These are phyloP conservation scores for Caenorhabditis sp. DNA, from an alignment of 2,888 invertebrate genomes.

Conservation along the genomic window DNA sequence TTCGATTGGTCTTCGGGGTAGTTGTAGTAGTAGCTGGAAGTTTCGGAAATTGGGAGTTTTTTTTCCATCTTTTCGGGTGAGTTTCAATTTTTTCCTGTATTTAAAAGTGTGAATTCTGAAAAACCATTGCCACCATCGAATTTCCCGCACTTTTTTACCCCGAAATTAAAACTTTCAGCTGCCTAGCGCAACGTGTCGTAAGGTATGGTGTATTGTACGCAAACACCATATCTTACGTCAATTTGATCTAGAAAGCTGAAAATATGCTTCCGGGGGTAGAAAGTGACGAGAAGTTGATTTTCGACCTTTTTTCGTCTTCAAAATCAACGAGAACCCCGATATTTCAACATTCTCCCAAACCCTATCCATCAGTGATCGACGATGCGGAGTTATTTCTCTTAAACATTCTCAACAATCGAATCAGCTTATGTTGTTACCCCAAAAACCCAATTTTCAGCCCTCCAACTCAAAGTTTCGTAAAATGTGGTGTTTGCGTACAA, in stretches of 20 bases:
- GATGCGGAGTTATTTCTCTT: no score
- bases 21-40: slow-evolving; percentile 30
- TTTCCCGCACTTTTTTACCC: neutral
- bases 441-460: neutral
- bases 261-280: neutral
- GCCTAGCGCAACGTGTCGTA: slow-evolving; percentile 2
- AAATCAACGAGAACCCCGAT: neutral
- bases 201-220: neutral
- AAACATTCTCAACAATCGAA: no score
- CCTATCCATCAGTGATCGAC: slow-evolving; percentile 20
- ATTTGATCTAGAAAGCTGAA: neutral
- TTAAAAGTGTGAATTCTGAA: neutral
- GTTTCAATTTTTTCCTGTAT: neutral
- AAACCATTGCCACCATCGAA: neutral
- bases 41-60: no score
- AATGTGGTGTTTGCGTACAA: no score
- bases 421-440: no score
- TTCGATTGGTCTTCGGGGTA: slow-evolving; percentile 26
- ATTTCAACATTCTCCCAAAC: slow-evolving; percentile 9
- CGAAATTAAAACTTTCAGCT: neutral
- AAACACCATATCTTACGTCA: slow-evolving; percentile 6
- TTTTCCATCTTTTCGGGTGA: neutral
- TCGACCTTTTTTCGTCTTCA: neutral
- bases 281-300: neutral
- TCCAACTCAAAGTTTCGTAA: neutral